phyloP scores from a whole-genome alignment of 2,797 vertebrate species.

The Sebastes itinus region DNA sequence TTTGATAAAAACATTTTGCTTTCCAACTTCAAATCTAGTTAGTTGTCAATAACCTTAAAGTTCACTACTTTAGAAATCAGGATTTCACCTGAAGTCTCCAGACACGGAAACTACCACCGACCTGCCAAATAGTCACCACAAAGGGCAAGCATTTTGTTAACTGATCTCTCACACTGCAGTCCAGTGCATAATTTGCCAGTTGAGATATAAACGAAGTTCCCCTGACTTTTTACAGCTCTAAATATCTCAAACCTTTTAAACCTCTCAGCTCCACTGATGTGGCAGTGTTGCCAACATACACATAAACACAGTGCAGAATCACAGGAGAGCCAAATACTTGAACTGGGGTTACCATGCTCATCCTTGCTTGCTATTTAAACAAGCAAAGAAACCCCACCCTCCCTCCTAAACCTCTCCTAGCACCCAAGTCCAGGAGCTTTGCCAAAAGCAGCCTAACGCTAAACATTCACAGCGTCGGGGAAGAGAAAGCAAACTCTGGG shows the following conservation, averaged over 20 bases:
- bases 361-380: slow-evolving; percentile 59
- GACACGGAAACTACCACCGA: not conserved
- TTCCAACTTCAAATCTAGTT: not conserved
- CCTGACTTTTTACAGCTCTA: slow-evolving; percentile 1
- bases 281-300: slow-evolving; percentile 11
- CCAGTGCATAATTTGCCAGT: not conserved
- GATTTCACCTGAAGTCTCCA: not conserved
- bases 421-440: slow-evolving; percentile 68
- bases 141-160: not conserved
- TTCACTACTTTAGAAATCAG: not conserved
- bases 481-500: slow-evolving; percentile 79
- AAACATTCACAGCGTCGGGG: slow-evolving; percentile 69
- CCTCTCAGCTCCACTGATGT: slow-evolving; percentile 15
- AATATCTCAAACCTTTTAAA: slow-evolving; percentile 4
- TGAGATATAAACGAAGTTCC: not conserved
- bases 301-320: slow-evolving; percentile 30
- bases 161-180: not conserved
- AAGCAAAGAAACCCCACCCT: slow-evolving; percentile 51
- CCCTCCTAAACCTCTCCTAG: slow-evolving; percentile 53
- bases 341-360: slow-evolving; percentile 58
- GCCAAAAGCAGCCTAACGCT: slow-evolving; percentile 78
- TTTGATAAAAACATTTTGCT: not conserved
- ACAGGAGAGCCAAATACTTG: slow-evolving; percentile 49
- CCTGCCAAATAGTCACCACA: not conserved
- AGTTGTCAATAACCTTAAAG: not conserved